phyloP scores from a whole-genome alignment of 2,797 vertebrate genomes.

The Hoplostethus mediterraneus region DNA sequence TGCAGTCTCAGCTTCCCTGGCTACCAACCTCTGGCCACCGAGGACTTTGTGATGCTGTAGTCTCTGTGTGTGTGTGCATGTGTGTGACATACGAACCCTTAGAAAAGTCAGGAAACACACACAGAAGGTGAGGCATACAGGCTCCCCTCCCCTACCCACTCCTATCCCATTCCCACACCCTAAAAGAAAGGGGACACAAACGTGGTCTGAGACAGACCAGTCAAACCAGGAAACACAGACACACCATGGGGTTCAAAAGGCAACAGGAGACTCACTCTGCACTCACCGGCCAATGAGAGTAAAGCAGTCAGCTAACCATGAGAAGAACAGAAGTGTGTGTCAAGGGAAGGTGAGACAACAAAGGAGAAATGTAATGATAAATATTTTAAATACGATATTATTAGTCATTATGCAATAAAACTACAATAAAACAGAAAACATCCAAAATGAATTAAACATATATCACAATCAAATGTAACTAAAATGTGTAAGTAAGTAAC shows the following conservation, averaged over 20 bases:
- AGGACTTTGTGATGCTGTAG: constrained; percentile 58
- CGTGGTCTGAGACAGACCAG: constrained; percentile 51
- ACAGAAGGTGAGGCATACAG: constrained; percentile 56
- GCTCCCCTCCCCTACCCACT: constrained; percentile 45
- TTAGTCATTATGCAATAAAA: constrained; percentile 21
- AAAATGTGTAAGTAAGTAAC: constrained; percentile 34
- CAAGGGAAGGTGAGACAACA: constrained; percentile 93
- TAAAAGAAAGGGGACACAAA: constrained; percentile 67
- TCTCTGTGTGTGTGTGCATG: constrained; percentile 66
- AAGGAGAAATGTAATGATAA: constrained; percentile 83
- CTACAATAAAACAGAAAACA: not conserved
- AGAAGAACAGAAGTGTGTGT: constrained; percentile 74
- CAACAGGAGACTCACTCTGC: constrained; percentile 78
- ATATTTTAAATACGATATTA: constrained; percentile 17
- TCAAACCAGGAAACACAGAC: constrained; percentile 74
- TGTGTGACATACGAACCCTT: constrained; percentile 63
- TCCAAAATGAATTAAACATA: constrained; percentile 4
- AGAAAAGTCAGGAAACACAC: constrained; percentile 39
- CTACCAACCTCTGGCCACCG: constrained; percentile 42
- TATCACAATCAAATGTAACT: constrained; percentile 3
- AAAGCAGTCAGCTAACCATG: constrained; percentile 94
- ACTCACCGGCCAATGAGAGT: constrained; percentile 95
- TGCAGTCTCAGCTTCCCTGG: constrained; percentile 65
- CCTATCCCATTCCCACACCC: constrained; percentile 50
- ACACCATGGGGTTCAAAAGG: constrained; percentile 72